A percentile compares a stretch with the other conserved stretches of the same genome.
These are phyloP conservation scores for Enteromius trimaculatus DNA, from an alignment of 2,797 vertebrate species.

Conservation along the genomic window DNA sequence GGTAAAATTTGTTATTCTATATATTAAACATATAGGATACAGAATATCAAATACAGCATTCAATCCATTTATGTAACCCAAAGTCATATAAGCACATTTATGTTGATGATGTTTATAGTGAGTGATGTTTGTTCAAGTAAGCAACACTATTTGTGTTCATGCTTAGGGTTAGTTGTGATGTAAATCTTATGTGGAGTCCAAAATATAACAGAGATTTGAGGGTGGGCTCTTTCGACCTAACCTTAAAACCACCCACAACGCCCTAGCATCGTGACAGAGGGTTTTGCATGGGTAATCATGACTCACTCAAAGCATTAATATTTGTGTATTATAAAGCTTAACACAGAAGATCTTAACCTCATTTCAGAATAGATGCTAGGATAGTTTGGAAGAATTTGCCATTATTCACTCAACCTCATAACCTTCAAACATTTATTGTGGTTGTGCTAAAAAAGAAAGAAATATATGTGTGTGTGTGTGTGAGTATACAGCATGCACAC, in stretches of 20 bases:
- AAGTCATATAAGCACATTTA: neutral
- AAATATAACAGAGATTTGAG: neutral
- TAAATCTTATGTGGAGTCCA: neutral
- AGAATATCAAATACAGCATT: neutral
- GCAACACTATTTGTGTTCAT: neutral
- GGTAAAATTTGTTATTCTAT: neutral
- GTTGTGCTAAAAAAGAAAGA: neutral
- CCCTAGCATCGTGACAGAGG: neutral
- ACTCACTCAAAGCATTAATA: neutral
- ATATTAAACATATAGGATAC: neutral
- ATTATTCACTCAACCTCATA: neutral
- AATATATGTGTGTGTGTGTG: neutral
- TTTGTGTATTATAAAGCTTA: neutral
- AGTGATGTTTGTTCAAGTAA: neutral
- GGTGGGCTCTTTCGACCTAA: conserved; percentile 2
- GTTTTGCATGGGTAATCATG: neutral
- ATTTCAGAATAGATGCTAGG: neutral
- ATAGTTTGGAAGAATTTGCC: no score
- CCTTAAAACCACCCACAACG: conserved; percentile 1
- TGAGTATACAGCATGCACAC: no score
- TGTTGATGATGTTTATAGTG: neutral
- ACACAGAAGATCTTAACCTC: neutral
- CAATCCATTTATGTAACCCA: neutral
- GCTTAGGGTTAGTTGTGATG: neutral
- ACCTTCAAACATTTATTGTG: neutral